Evolutionary conservation across 30 jellyfish, hydroid and myxozoan genomes (phyloP).

Genomic region (Nemopilema nomurai): DNA sequence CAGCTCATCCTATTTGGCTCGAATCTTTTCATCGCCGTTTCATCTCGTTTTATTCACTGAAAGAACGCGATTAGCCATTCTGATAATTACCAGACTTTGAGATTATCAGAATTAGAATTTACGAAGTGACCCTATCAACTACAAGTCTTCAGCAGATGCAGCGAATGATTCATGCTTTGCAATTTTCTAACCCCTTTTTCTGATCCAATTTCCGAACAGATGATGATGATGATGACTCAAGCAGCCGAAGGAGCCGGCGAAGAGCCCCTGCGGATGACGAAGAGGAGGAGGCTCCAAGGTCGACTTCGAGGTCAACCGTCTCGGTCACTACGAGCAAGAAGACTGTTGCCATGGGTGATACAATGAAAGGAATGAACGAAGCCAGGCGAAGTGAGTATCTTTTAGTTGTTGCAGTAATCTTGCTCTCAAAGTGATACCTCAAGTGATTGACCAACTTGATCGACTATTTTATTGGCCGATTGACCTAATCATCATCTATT

Average conservation of each 20-base stretch:
- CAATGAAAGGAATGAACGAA: conserved; percentile 68
- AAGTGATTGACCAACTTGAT: too few species aligned
- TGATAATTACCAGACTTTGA: too few species aligned
- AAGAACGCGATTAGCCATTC: too few species aligned
- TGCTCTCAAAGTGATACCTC: too few species aligned
- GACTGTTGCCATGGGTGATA: conserved; percentile 51
- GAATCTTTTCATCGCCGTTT: too few species aligned
- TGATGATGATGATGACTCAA: conserved; percentile 58
- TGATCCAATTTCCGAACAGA: conserved; percentile 6
- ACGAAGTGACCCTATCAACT: too few species aligned
- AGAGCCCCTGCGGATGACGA: conserved; percentile 60
- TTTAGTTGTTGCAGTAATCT: too few species aligned
- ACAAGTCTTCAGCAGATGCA: neutral
- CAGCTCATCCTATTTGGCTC: too few species aligned
- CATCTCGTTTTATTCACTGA: too few species aligned
- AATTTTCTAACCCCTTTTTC: neutral
- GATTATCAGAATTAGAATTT: too few species aligned
- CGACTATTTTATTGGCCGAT: too few species aligned
- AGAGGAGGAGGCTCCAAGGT: conserved; percentile 55
- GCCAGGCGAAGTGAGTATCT: conserved; percentile 67
- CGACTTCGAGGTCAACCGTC: conserved; percentile 16
- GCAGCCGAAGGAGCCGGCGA: conserved; percentile 73
- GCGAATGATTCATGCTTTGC: neutral
- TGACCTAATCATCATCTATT: too few species aligned
- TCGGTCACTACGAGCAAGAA: conserved; percentile 32